phyloP scores from a whole-genome alignment of 2,888 invertebrate genomes.

The Dioctria rufipes region DNA sequence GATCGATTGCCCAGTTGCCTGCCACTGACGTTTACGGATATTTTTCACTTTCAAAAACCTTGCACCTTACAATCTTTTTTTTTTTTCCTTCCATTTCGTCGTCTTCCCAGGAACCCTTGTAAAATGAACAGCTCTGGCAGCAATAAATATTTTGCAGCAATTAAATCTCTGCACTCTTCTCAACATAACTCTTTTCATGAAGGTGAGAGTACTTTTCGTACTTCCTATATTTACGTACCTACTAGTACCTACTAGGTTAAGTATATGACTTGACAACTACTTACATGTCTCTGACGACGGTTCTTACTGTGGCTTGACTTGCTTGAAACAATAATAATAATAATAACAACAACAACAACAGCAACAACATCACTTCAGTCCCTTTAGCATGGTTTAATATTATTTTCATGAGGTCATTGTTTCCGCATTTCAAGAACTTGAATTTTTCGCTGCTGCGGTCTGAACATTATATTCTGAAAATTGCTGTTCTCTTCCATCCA shows the following conservation, averaged over 20 bases:
- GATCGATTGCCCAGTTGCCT: background rate
- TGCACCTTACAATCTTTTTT: slow-evolving; percentile 15
- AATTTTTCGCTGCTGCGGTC: background rate
- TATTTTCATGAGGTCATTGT: slow-evolving; percentile 32
- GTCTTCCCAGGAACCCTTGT: background rate
- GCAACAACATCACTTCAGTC: background rate
- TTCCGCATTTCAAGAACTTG: slow-evolving; percentile 29
- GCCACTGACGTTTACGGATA: slow-evolving; percentile 31
- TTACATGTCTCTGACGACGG: slow-evolving; percentile 16
- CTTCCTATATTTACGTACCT: background rate
- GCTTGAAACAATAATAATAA: no score
- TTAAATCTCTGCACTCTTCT: slow-evolving; percentile 34
- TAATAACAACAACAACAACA: no score
- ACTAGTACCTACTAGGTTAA: background rate
- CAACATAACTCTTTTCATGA: slow-evolving; percentile 35
- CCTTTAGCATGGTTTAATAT: slow-evolving; percentile 22
- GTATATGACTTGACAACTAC: background rate
- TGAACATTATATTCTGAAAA: background rate
- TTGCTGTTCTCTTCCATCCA: slow-evolving; percentile 20
- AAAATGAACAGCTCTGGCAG: background rate
- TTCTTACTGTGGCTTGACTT: background rate
- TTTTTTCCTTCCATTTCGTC: no score
- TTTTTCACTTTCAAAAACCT: slow-evolving; percentile 43
- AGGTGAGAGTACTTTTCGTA: background rate
- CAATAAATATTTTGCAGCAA: slow-evolving; percentile 18